Evolutionary conservation across 2,797 vertebrate genomes (phyloP).

Genomic region (Delichon dasypus): DNA sequence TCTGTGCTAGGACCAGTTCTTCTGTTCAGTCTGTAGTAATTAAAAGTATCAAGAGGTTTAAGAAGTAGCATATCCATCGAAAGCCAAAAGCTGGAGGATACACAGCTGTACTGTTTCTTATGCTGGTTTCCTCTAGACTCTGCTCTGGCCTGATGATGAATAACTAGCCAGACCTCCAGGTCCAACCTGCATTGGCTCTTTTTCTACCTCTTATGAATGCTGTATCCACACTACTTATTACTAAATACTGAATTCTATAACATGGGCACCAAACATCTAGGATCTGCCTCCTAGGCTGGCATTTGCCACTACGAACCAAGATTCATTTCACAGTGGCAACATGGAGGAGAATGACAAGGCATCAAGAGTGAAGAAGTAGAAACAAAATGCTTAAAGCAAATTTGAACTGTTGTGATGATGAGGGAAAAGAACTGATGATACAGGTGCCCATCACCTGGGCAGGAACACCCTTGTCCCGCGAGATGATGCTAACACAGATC

Average conservation of each 20-base stretch:
- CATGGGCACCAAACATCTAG: neutral
- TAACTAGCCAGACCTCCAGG: neutral
- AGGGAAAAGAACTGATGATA: neutral
- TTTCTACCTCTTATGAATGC: neutral
- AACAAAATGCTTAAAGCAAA: neutral
- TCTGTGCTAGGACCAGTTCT: neutral
- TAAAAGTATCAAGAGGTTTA: neutral
- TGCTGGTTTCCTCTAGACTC: neutral
- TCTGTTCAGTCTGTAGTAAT: neutral
- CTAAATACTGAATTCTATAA: neutral
- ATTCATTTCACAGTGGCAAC: neutral
- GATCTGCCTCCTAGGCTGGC: neutral
- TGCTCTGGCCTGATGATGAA: neutral
- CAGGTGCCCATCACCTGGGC: fast-evolving
- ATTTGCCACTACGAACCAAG: neutral
- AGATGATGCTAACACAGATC: neutral
- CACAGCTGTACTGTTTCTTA: neutral
- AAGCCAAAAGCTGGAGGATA: neutral
- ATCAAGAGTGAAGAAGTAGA: neutral
- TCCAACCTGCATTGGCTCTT: neutral
- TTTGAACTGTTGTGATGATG: neutral
- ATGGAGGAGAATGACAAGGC: neutral
- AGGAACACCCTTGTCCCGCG: neutral
- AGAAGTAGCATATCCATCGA: neutral
- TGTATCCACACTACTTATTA: neutral